Base-by-base conservation (phyloP, 2,888 invertebrate species). In the Clistopyga incitator region DNA sequence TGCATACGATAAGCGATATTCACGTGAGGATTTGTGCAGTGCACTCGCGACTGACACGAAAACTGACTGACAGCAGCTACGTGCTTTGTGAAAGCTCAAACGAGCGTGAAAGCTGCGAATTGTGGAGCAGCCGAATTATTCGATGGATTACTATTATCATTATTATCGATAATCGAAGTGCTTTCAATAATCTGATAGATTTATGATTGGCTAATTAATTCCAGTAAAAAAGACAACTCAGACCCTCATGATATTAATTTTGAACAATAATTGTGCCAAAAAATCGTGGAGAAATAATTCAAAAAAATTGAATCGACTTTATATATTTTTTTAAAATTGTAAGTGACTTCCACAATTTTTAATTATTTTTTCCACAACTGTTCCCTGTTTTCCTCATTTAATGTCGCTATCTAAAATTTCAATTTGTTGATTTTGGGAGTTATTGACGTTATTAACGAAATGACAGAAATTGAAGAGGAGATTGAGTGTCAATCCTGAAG, bases 1-100 rank as follows among this genome's bases (percentile, higher is more conserved):
- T 47, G 61, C 52, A 70, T 54, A 75, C 78, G 45, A 70, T 50
- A 70, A 42, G 34, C 18, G 18, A 61, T 67, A 47, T 20, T 23
- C 45, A 20, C 8, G n/a, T 2, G 38, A 38, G 10, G 38, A 10
- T 20, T 18, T 71, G 56, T 72, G 61, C 47, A 20, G 47, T 29
- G 38, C 18, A 38, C 59, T 71, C 71, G 72, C 68, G 72, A 70
- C 75, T 70, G 82, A 70, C 74, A 54, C 50, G 78, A 29, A 82
- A 82, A 82, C 78, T 70, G 23, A 52, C 34, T 42, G 65, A 59
- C 54, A 45, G 3, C n/a, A 50, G 34, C 18, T 71, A 76, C 82
- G 79, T 82, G 80, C 50, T 34, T 25, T n/a, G 83, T 77, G 83
- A 80, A 80, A 83, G 65, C 80, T 54, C 54, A 18, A 54, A 34